phyloP scores from a whole-genome alignment of 2,797 vertebrate species.

The Euthynnus affinis region DNA sequence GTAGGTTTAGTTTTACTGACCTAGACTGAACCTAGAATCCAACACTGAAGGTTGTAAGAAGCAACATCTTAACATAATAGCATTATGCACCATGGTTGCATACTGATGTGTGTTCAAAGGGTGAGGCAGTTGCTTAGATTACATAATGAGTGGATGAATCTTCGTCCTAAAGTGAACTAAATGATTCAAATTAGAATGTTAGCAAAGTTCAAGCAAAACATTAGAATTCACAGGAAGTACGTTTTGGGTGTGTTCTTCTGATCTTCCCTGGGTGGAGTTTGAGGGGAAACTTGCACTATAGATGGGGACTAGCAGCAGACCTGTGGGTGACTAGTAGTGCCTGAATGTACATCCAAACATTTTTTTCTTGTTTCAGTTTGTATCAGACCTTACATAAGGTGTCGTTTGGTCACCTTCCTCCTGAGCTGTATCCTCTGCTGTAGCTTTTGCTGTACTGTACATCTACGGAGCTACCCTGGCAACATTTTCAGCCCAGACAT shows the following conservation, averaged over 20 bases:
- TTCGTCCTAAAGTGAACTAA: too few relatives aligned
- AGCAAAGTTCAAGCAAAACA: too few relatives aligned
- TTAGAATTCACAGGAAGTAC: too few relatives aligned
- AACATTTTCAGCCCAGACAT: conserved; percentile 6
- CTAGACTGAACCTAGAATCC: neutral
- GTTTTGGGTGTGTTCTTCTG: too few relatives aligned
- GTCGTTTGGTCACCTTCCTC: neutral
- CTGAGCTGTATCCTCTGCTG: neutral
- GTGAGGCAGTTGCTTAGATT: neutral
- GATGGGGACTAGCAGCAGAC: neutral
- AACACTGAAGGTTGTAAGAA: neutral
- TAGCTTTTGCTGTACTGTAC: conserved; percentile 5
- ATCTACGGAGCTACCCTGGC: neutral
- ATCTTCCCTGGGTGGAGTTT: too few relatives aligned
- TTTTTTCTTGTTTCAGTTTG: neutral
- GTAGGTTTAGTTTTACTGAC: too few relatives aligned
- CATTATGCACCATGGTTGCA: too few relatives aligned
- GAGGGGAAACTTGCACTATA: neutral
- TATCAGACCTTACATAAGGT: neutral
- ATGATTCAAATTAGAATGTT: too few relatives aligned
- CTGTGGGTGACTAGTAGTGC: neutral
- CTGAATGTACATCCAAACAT: neutral
- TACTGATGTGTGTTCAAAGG: neutral
- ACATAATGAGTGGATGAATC: too few relatives aligned
- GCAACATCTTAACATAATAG: too few relatives aligned